phyloP scores from a whole-genome alignment of 2,113 vertebrate species.

The Meriones unguiculatus region DNA sequence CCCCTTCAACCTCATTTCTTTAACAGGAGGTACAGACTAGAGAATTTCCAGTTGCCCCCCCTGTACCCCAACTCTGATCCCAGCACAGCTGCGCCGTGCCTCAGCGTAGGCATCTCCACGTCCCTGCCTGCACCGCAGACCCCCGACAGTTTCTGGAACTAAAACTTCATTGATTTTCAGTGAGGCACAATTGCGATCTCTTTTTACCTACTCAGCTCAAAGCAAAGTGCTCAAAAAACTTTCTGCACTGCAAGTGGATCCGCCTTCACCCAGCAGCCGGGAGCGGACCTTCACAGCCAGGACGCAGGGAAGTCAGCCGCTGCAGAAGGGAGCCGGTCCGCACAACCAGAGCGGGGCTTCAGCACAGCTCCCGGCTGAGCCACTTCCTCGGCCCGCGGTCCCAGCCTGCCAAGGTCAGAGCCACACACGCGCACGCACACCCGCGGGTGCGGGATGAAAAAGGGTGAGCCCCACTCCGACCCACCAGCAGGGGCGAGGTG shows the following conservation, averaged over 20 bases:
- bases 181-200: neutral
- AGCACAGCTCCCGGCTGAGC: neutral
- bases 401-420: neutral
- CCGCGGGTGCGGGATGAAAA: neutral
- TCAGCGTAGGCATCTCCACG: neutral
- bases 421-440: too few relatives aligned
- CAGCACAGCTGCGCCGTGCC: neutral
- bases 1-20: neutral
- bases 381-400: neutral
- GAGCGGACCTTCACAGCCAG: neutral
- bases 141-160: neutral
- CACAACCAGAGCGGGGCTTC: neutral
- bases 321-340: neutral
- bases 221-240: constrained; percentile 19
- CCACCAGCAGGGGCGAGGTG: neutral
- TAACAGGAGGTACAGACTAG: neutral
- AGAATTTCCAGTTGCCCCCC: neutral
- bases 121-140: neutral
- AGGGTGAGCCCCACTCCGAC: neutral
- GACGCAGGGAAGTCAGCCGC: too few relatives aligned
- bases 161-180: neutral
- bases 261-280: neutral
- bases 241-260: neutral
- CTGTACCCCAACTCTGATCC: neutral
- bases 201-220: neutral